phyloP scores from a whole-genome alignment of 1,140 invertebrate genomes.

The Zophobas atratus region DNA sequence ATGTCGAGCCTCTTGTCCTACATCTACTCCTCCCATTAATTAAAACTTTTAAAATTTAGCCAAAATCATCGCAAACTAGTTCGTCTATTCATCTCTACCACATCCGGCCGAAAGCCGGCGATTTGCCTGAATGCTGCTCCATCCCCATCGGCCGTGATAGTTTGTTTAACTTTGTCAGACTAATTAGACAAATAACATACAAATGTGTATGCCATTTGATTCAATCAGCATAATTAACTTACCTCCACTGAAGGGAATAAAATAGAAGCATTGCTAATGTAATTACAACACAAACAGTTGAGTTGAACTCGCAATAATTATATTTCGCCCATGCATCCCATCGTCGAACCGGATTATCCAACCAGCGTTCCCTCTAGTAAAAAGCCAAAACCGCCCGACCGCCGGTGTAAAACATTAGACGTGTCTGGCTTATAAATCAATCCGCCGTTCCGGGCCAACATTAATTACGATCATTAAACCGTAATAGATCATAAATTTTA shows the following conservation, averaged over 20 bases:
- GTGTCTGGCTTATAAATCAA: slow-evolving; percentile 42
- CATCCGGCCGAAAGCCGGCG: too few species aligned
- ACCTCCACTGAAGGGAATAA: slow-evolving; percentile 30
- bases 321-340: slow-evolving; percentile 9
- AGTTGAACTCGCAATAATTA: slow-evolving; percentile 22
- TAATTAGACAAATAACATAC: slow-evolving; percentile 42
- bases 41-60: too few species aligned
- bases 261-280: slow-evolving; percentile 22
- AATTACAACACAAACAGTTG: slow-evolving; percentile 18
- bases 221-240: slow-evolving; percentile 38
- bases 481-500: slow-evolving; percentile 41
- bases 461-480: slow-evolving; percentile 41
- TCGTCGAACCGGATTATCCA: neutral
- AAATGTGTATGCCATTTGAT: slow-evolving; percentile 42
- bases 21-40: too few species aligned
- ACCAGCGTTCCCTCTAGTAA: neutral
- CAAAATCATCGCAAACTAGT: too few species aligned
- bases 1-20: too few species aligned
- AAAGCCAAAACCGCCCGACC: neutral
- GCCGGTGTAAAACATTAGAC: slow-evolving; percentile 35
- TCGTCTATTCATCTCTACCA: too few species aligned
- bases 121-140: neutral
- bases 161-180: slow-evolving; percentile 9
- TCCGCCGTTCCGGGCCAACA: slow-evolving; percentile 10
- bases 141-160: neutral